phyloP scores from a whole-genome alignment of 1,140 invertebrate species.

The Sycobia sp. region DNA sequence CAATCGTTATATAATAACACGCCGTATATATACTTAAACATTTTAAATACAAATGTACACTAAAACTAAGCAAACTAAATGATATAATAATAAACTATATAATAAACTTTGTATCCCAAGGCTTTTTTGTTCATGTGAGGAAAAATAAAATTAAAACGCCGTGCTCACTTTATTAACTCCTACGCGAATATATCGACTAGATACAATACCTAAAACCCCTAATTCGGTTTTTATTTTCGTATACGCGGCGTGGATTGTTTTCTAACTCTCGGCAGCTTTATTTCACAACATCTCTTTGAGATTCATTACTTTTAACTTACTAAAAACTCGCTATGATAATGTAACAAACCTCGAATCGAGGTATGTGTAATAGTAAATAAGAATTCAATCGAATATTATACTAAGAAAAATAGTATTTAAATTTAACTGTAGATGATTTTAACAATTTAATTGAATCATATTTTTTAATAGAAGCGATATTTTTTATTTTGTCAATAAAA shows the following conservation, averaged over 20 bases:
- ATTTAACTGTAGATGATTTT: no score
- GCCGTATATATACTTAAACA: not conserved
- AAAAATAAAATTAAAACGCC: slow-evolving; percentile 12
- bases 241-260: slow-evolving; percentile 25
- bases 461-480: no score
- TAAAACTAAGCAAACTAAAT: slow-evolving; percentile 6
- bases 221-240: slow-evolving; percentile 30
- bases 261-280: slow-evolving; percentile 29
- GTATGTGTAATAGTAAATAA: not conserved
- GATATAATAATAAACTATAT: not conserved
- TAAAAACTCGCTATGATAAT: not conserved
- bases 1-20: not conserved
- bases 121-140: not conserved
- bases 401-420: no score
- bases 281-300: slow-evolving; percentile 4
- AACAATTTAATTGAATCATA: no score
- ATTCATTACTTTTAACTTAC: not conserved
- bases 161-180: slow-evolving; percentile 14
- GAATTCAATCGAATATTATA: no score
- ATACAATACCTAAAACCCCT: slow-evolving; percentile 39
- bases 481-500: no score
- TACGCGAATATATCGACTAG: slow-evolving; percentile 42
- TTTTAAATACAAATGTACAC: slow-evolving; percentile 24
- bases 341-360: not conserved
- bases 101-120: slow-evolving; percentile 8